Conservation (phyloP, 2,113 vertebrate genomes). For the Perccottus glenii region DNA sequence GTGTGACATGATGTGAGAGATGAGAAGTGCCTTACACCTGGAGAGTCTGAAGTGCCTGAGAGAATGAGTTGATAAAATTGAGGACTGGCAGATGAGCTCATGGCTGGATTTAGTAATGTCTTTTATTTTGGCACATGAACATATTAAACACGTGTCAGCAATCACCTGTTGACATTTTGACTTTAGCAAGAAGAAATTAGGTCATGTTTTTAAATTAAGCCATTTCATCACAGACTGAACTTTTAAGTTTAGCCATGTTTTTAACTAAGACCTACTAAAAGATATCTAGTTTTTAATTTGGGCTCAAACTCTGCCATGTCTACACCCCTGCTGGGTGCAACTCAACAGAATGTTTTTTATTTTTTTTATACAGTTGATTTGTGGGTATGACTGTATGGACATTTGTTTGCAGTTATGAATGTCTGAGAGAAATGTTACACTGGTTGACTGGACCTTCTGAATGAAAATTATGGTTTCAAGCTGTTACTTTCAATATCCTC, state of each 20-base stretch:
- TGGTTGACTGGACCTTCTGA: conserved; percentile 57
- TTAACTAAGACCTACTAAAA: conserved; percentile 17
- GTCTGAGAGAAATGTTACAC: conserved; percentile 45
- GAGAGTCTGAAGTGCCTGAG: conserved; percentile 78
- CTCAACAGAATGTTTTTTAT: conserved; percentile 37
- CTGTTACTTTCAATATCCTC: conserved; percentile 42
- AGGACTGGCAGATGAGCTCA: conserved; percentile 52
- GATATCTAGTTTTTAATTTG: conserved; percentile 53
- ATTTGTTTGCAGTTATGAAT: conserved; percentile 61
- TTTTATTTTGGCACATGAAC: conserved; percentile 5
- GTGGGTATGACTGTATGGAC: conserved; percentile 65
- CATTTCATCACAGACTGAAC: neutral
- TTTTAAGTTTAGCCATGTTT: neutral
- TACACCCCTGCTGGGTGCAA: conserved; percentile 63
- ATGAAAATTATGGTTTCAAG: conserved; percentile 58
- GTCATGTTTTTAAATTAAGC: neutral
- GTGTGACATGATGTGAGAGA: conserved; percentile 71
- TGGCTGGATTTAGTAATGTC: conserved; percentile 40
- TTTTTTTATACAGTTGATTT: conserved; percentile 40
- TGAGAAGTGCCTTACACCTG: conserved; percentile 77
- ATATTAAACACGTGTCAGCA: neutral
- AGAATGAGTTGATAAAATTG: conserved; percentile 69
- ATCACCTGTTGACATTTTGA: neutral
- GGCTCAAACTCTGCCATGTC: conserved; percentile 46
- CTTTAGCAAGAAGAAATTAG: neutral